Conservation (phyloP, 37 sponge, comb jelly and placozoan genomes). For the Geodia barretti region DNA sequence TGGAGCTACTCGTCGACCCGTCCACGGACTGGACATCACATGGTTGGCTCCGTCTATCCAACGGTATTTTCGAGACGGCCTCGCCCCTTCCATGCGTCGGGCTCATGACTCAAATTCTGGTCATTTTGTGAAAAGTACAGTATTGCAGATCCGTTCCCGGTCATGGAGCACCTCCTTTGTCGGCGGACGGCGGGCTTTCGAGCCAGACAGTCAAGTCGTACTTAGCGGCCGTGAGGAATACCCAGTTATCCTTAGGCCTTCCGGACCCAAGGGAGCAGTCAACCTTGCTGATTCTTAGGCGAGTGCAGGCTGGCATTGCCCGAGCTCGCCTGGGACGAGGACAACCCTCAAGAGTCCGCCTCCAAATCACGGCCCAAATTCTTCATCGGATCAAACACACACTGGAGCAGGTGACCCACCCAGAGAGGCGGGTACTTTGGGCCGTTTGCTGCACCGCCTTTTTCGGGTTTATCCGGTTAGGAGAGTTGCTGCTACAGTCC, state of each 20-base stretch:
- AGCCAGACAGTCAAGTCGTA: neutral
- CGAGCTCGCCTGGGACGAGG: neutral
- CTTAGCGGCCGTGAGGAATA: neutral
- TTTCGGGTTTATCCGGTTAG: constrained; percentile 41
- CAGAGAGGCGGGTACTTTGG: constrained; percentile 9
- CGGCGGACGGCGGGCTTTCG: no score
- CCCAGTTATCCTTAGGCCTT: neutral
- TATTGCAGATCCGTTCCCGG: no score
- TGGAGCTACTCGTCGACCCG: constrained; percentile 16
- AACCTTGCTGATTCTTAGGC: neutral
- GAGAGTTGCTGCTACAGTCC: constrained; percentile 22
- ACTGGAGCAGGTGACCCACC: neutral
- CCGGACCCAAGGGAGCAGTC: constrained; percentile 7
- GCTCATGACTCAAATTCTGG: no score
- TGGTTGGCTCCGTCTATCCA: constrained; percentile 5
- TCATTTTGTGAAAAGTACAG: no score
- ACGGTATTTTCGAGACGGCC: neutral
- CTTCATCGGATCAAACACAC: neutral
- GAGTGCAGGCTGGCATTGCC: neutral
- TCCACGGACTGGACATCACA: constrained; percentile 19
- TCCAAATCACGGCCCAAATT: neutral
- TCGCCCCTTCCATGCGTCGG: neutral
- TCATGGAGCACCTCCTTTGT: neutral
- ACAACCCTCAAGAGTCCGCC: neutral
- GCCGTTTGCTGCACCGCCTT: constrained; percentile 37